These are phyloP conservation scores for Takifugu ocellatus DNA, from an alignment of 2,797 vertebrate species.

Conservation along the genomic window DNA sequence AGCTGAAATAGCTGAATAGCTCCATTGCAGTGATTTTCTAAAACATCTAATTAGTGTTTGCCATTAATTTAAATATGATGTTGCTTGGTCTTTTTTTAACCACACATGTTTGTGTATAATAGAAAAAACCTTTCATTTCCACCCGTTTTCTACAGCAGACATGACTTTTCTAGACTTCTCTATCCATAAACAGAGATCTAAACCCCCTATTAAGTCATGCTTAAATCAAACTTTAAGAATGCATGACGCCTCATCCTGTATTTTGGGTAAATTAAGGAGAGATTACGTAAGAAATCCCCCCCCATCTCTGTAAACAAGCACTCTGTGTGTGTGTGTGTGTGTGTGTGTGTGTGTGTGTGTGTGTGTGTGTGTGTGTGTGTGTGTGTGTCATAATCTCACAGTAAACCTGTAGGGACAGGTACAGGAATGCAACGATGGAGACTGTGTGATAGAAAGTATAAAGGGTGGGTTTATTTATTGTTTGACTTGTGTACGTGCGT, in stretches of 20 bases:
- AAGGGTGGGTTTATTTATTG: constrained; percentile 35
- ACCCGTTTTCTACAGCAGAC: not conserved
- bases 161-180: not conserved
- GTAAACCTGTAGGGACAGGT: constrained; percentile 56
- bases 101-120: not conserved
- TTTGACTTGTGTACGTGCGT: constrained; percentile 16
- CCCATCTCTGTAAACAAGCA: constrained; percentile 40
- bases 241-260: constrained; percentile 3
- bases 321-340: constrained; percentile 12
- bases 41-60: too few species aligned
- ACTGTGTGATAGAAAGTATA: constrained; percentile 33
- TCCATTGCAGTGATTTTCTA: too few species aligned
- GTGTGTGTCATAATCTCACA: constrained; percentile 47
- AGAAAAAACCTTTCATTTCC: not conserved
- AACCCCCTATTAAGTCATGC: not conserved
- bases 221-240: constrained; percentile 4
- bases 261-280: constrained; percentile 21
- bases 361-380: constrained; percentile 2
- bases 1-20: too few species aligned
- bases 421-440: constrained; percentile 51
- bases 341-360: too few species aligned
- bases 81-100: too few species aligned
- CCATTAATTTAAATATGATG: too few species aligned
- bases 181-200: not conserved
- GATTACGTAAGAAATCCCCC: constrained; percentile 25